A percentile compares a stretch with the other conserved stretches of the same genome.
Conservation (phyloP, 2,888 invertebrate genomes). For the Mechanitis mazaeus region DNA sequence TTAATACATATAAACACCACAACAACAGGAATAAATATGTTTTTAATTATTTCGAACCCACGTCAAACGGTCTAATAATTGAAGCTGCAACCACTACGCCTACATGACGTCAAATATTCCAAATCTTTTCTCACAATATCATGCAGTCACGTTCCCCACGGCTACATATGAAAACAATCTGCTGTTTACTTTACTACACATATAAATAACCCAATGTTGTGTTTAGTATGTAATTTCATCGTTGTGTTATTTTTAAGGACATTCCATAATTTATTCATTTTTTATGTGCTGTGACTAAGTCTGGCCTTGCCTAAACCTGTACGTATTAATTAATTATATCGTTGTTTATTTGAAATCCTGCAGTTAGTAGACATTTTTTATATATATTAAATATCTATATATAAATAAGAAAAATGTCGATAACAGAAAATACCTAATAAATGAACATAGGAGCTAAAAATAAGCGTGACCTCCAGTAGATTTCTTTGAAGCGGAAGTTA, state of each 20-base stretch:
- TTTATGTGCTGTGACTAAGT: too few species aligned
- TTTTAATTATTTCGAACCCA: too few species aligned
- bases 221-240: conserved; percentile 24
- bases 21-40: too few species aligned
- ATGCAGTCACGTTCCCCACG: conserved; percentile 27
- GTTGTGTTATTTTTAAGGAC: conserved; percentile 1
- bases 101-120: too few species aligned
- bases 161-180: conserved; percentile 21
- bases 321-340: neutral
- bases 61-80: too few species aligned
- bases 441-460: conserved; percentile 6
- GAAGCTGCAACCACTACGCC: too few species aligned
- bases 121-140: conserved; percentile 10
- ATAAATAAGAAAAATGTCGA: too few species aligned
- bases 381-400: too few species aligned
- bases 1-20: too few species aligned
- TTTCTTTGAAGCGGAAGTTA: conserved; percentile 22
- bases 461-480: conserved; percentile 18
- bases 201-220: conserved; percentile 28
- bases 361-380: too few species aligned
- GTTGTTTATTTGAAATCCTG: too few species aligned
- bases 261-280: neutral
- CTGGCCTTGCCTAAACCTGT: neutral
- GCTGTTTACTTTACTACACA: conserved; percentile 24
- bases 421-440: neutral